Evolutionary conservation across 2,113 vertebrate genomes (phyloP), one percentile per base, ranked within the genome.

Genomic region (Channa maculata): DNA sequence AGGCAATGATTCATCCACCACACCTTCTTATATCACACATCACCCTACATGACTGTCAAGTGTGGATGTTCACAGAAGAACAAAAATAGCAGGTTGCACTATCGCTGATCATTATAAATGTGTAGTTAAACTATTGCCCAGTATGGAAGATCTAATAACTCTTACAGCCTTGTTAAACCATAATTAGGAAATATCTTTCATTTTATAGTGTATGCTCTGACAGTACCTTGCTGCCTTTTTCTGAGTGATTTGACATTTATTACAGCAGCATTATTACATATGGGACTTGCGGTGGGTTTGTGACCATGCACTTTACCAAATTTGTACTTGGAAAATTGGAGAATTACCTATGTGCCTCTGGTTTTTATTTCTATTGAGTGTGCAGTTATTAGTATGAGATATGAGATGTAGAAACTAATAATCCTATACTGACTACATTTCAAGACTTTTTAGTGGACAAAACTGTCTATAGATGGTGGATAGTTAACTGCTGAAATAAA

Each of bases 1-100:
- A 78, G 69, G 39, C 77, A 77, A 83, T 81, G 67, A 85, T 78
- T 87, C 78, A 84, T 76, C 66, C 66, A 58, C 65, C 62, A 50
- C 15, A 50, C 60, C 60, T 51, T 70, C 50, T 37, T 55, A 79
- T 81, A 84, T 48, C 48, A 45, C 38, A 79, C 39, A 82, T 75
- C 70, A 79, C 54, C 64, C 50, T 49, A 63, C 46, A 50, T 15
- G 41, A 65, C 61, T 70, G 48, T 72, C 49, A 24, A 53, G 57
- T 11, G 7, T 69, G 63, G 68, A 80, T 61, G 64, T 60, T 71
- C 12, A 59, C 36, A 58, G 72, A 68, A 53, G 44, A 81, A 48
- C 48, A 61, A 77, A 77, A 70, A 70, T n/a, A 68, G 75, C 74
- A 87, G 77, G 49, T 67, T 67, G 38, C 11, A 45, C 14, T 44